These are phyloP conservation scores for Macropodus opercularis DNA, from an alignment of 2,797 vertebrate species.

Conservation along the genomic window DNA sequence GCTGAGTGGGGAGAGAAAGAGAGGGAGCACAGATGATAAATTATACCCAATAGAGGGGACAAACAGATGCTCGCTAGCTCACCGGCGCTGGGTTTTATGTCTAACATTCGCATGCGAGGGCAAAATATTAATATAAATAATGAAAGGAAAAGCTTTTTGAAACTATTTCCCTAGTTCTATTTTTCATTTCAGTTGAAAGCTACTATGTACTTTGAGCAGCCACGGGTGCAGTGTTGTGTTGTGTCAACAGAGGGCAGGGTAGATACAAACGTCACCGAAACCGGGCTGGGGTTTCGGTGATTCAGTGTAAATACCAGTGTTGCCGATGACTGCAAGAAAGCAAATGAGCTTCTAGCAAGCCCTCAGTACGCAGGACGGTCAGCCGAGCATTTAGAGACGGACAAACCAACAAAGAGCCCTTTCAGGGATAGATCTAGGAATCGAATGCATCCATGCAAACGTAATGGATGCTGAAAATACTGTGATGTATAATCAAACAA, in stretches of 20 bases:
- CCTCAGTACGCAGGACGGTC: conserved; percentile 39
- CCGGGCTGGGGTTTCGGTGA: conserved; percentile 79
- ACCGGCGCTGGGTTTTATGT: too few relatives aligned
- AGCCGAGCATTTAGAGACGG: conserved; percentile 21
- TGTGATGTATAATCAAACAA: conserved; percentile 7
- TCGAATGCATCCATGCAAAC: conserved; percentile 55
- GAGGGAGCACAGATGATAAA: background rate
- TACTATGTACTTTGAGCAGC: conserved; percentile 23
- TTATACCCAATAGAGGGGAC: background rate
- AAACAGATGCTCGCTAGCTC: too few relatives aligned
- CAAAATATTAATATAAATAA: background rate
- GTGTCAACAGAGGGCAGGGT: conserved; percentile 81
- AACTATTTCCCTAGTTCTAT: too few relatives aligned
- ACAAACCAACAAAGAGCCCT: conserved; percentile 48
- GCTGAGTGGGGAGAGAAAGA: conserved; percentile 72
- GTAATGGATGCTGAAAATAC: conserved; percentile 30
- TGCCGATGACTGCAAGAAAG: conserved; percentile 76
- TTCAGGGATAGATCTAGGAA: conserved; percentile 45
- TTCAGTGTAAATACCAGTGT: conserved; percentile 77
- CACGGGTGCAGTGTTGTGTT: conserved; percentile 67
- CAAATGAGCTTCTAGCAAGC: conserved; percentile 58
- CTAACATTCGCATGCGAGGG: background rate
- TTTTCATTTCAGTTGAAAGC: too few relatives aligned
- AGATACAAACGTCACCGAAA: conserved; percentile 78
- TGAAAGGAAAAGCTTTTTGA: background rate